Conservation (phyloP, 2,888 invertebrate genomes). For the Pomacea canaliculata region DNA sequence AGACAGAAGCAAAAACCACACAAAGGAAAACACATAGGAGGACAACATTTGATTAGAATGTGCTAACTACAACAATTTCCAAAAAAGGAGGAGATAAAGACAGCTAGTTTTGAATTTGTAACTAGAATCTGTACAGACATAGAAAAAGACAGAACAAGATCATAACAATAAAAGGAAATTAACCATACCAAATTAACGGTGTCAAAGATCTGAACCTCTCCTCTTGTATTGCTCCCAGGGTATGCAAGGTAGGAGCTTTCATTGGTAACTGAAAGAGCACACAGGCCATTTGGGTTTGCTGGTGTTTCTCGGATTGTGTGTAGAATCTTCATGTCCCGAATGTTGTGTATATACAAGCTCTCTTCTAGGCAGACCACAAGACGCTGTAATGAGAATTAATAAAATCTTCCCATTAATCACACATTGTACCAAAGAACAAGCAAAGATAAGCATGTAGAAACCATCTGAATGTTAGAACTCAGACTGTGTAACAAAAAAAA, state of each 20-base stretch:
- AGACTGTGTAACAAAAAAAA: background rate
- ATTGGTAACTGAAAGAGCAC: constrained; percentile 88
- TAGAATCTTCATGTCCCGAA: constrained; percentile 95
- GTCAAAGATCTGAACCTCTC: constrained; percentile 96
- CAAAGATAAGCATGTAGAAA: background rate
- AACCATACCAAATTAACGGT: constrained; percentile 83
- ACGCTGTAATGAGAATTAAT: constrained; percentile 75
- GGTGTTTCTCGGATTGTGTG: constrained; percentile 99
- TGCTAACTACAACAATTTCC: too few species aligned
- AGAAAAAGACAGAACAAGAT: too few species aligned
- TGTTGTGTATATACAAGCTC: constrained; percentile 97
- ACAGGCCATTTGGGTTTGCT: constrained; percentile 91
- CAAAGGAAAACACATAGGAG: too few species aligned
- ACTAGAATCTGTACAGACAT: too few species aligned
- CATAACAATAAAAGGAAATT: background rate
- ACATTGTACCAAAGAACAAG: too few species aligned
- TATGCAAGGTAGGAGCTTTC: constrained; percentile 96
- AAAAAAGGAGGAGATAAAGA: too few species aligned
- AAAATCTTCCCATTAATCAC: background rate
- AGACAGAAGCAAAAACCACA: too few species aligned
- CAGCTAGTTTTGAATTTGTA: too few species aligned
- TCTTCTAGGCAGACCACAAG: constrained; percentile 97
- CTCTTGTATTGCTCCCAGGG: constrained; percentile 92
- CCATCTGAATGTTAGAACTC: background rate
- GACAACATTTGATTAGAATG: too few species aligned